These are phyloP conservation scores for Trichomalopsis sarcophagae DNA, from an alignment of 1,140 invertebrate genomes.

Conservation along the genomic window DNA sequence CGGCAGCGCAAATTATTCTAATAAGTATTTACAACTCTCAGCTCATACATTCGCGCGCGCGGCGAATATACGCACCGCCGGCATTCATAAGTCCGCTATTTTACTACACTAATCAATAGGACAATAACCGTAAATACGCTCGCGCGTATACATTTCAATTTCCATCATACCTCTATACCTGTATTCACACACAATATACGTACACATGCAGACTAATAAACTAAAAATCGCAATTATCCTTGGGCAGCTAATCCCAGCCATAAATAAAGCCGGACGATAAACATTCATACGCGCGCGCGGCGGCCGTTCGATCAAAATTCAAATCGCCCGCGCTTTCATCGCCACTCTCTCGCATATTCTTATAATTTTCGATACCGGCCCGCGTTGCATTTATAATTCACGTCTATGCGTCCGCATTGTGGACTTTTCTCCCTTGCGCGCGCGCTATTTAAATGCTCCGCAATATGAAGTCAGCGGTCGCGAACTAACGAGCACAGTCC, in stretches of 20 bases:
- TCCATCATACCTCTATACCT: background rate
- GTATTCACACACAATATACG: background rate
- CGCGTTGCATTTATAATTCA: slow-evolving; percentile 30
- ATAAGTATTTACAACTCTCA: background rate
- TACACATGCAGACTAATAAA: background rate
- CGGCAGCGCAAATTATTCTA: too few relatives aligned
- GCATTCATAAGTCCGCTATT: background rate
- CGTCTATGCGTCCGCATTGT: background rate
- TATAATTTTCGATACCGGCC: slow-evolving; percentile 1
- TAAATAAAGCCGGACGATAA: background rate
- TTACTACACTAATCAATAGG: background rate
- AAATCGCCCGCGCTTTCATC: background rate
- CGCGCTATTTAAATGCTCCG: slow-evolving; percentile 15
- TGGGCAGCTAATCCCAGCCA: background rate
- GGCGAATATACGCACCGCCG: too few relatives aligned
- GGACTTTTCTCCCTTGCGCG: background rate
- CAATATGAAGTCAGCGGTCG: slow-evolving; percentile 17
- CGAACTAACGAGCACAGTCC: slow-evolving; percentile 33
- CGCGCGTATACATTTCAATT: background rate
- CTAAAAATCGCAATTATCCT: slow-evolving; percentile 1
- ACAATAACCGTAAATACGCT: background rate
- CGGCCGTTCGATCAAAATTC: slow-evolving; percentile 9
- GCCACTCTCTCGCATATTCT: background rate
- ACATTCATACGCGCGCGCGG: too few relatives aligned
- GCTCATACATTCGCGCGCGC: too few relatives aligned